Base-by-base conservation (phyloP, 2,888 invertebrate species). In the Cheilosia impressa region DNA sequence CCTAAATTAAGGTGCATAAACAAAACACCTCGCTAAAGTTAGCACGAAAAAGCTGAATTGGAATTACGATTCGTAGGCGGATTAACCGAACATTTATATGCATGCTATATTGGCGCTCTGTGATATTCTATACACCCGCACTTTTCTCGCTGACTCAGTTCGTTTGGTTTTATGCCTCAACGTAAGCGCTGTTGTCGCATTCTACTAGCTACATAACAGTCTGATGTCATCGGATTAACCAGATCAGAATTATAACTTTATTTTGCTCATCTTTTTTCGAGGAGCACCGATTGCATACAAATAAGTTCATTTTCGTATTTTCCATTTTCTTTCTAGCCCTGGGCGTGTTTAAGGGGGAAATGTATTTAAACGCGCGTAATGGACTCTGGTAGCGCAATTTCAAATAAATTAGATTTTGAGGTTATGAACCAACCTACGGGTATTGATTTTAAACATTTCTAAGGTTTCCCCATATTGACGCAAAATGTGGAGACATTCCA, bases 191-290 rank as follows among this genome's bases (percentile, higher is more conserved):
- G 19, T 58, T 38, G 19, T 38, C 19, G 22, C 22, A 41, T 53
- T 24, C 19, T 45, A 38, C 2, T 31, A 31, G 45, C 2, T 13
- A 43, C 22, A 52, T 22, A 19, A 22, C n/a, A 31, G 58, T 58
- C 58, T 66, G 72, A 72, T 72, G 66, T 66, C 68, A 76, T 66
- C 58, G 52, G 24, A 60, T 76, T 76, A 68, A 68, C 41, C 60
- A 43, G 76, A 60, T 68, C 41, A 47, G 58, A 41, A 52, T 60
- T 60, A 52, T 60, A 52, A 24, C 10, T 24, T 13, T 38, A 17
- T 24, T 34, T 22, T 43, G 24, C 38, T 24, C 47, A 31, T 34
- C 55, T 34, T 7, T 9, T 45, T 47, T 27, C 19, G 19, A 38
- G 45, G 27, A 7, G 27, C 76, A 62, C 34, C 53, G 17, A 55